Evolutionary conservation across 2,113 vertebrate species (phyloP).

Genomic region (Sakesphorus luctuosus): DNA sequence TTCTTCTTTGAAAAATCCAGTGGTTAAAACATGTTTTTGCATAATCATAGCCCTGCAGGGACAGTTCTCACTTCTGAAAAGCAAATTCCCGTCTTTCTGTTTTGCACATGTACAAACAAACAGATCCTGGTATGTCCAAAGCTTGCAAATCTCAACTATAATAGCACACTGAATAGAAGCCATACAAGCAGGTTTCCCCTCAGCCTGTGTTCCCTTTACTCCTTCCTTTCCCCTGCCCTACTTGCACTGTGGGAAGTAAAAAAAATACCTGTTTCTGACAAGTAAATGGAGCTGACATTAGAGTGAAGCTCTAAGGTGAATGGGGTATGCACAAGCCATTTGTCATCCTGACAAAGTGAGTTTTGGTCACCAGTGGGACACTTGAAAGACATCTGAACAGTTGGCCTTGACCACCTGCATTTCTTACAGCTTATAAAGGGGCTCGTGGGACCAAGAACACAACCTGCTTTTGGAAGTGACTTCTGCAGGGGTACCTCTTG

Average conservation of each 20-base stretch:
- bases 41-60: background rate
- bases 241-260: conserved; percentile 38
- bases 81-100: background rate
- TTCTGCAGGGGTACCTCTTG: conserved; percentile 1
- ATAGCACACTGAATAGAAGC: conserved; percentile 2
- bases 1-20: conserved; percentile 2
- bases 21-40: conserved; percentile 15
- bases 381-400: conserved; percentile 72
- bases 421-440: conserved; percentile 59
- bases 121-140: background rate
- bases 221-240: background rate
- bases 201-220: background rate
- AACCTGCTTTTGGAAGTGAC: conserved; percentile 26
- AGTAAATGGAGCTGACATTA: conserved; percentile 64
- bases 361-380: conserved; percentile 72
- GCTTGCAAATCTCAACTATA: background rate
- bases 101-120: conserved; percentile 13
- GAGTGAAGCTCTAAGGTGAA: background rate
- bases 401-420: conserved; percentile 71
- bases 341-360: conserved; percentile 78
- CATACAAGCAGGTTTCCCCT: conserved; percentile 3
- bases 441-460: conserved; percentile 39
- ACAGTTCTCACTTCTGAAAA: background rate
- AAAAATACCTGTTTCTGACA: conserved; percentile 66
- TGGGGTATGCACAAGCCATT: conserved; percentile 52